phyloP scores from a whole-genome alignment of 2,797 vertebrate species.

The Pelochelys cantorii region DNA sequence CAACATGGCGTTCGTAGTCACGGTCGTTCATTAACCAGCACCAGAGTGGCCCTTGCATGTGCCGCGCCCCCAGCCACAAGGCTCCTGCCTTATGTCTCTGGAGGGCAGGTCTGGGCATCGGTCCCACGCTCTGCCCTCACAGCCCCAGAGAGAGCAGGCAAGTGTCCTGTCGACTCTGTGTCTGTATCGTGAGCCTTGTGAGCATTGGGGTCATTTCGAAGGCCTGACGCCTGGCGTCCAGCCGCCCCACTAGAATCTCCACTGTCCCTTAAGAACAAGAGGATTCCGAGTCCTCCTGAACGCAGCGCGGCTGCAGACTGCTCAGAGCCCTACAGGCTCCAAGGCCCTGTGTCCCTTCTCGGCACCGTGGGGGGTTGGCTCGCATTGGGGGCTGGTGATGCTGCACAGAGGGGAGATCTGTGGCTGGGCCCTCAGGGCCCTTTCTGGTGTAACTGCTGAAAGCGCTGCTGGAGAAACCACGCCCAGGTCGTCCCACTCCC shows the following conservation, averaged over 20 bases:
- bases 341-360: neutral
- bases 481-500: neutral
- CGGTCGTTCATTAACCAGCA: too few relatives aligned
- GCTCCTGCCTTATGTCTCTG: fast-evolving
- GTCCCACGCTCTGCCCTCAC: neutral
- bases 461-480: neutral
- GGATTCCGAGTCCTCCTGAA: neutral
- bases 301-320: neutral
- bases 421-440: neutral
- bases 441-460: neutral
- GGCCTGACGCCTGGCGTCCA: neutral
- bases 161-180: neutral
- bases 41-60: too few relatives aligned
- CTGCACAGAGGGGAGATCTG: neutral
- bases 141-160: neutral
- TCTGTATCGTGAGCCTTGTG: fast-evolving
- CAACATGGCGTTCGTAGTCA: too few relatives aligned
- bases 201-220: neutral
- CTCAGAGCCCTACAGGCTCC: neutral
- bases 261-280: neutral
- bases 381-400: neutral
- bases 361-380: neutral
- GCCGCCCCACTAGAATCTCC: neutral
- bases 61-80: fast-evolving
- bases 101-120: fast-evolving